A percentile compares a stretch with the other conserved stretches of the same genome.
Conservation (phyloP, 1,140 invertebrate genomes). For the Drosophila ogumai region DNA sequence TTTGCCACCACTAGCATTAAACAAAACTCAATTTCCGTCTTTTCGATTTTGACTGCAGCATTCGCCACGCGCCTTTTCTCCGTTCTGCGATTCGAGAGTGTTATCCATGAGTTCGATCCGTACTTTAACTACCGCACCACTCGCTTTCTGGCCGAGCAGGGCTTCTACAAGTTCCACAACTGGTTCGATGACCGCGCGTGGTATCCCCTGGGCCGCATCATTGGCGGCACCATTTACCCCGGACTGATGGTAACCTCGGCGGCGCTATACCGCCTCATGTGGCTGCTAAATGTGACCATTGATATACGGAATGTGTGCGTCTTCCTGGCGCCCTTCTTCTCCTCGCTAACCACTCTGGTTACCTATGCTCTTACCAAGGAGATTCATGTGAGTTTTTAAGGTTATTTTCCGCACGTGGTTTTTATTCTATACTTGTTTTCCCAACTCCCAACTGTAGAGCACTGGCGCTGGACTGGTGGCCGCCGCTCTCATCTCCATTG, state of each 20-base stretch:
- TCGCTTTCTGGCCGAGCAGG: constrained; percentile 96
- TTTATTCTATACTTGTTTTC: not conserved
- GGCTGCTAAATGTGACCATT: constrained; percentile 96
- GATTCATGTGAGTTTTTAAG: constrained; percentile 89
- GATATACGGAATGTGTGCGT: constrained; percentile 99
- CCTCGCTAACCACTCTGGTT: constrained; percentile 97
- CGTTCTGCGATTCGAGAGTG: constrained; percentile 98
- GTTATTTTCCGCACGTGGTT: constrained; percentile 43
- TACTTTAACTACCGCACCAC: constrained; percentile 99
- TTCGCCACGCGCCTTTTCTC: constrained; percentile 98
- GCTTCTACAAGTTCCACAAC: constrained; percentile 99
- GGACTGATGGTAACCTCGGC: constrained; percentile 99
- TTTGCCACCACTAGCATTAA: constrained; percentile 1
- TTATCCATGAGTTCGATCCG: constrained; percentile 99
- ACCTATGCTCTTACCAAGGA: constrained; percentile 98
- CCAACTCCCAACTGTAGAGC: constrained; percentile 87
- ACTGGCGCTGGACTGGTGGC: constrained; percentile 96
- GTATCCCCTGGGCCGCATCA: constrained; percentile 98
- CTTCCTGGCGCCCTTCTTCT: constrained; percentile 98
- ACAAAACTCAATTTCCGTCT: constrained; percentile 46
- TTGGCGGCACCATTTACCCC: constrained; percentile 98
- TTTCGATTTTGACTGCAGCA: constrained; percentile 87
- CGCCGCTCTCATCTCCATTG: constrained; percentile 97
- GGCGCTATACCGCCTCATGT: constrained; percentile 94
- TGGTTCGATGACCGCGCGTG: constrained; percentile 99